A percentile compares a stretch with the other conserved stretches of the same genome.
phyloP scores from a whole-genome alignment of 2,888 invertebrate species.

The Drosophila parthenogenetica region DNA sequence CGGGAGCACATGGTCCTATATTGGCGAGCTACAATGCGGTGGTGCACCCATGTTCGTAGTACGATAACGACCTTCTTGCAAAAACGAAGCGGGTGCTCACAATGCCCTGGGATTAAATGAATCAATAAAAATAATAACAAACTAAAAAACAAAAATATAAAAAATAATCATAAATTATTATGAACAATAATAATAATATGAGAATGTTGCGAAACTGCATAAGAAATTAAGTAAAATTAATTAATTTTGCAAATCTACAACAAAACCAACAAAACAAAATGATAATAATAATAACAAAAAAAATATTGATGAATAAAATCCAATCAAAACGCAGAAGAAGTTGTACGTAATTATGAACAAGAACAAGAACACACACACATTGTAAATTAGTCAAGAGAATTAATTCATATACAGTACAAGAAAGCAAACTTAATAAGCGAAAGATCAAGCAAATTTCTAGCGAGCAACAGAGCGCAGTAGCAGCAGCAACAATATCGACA shows the following conservation, averaged over 20 bases:
- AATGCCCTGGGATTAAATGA: slow-evolving; percentile 86
- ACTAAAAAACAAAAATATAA: slow-evolving; percentile 40
- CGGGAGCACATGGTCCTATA: slow-evolving; percentile 89
- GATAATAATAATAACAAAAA: slow-evolving; percentile 51
- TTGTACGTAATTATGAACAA: slow-evolving; percentile 83
- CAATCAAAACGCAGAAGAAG: slow-evolving; percentile 80
- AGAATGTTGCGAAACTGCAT: slow-evolving; percentile 73
- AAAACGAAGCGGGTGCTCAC: slow-evolving; percentile 92
- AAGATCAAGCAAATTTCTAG: slow-evolving; percentile 65
- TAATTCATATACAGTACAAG: slow-evolving; percentile 49
- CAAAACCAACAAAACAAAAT: slow-evolving; percentile 36
- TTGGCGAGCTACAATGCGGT: slow-evolving; percentile 91
- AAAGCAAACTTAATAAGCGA: slow-evolving; percentile 47
- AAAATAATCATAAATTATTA: slow-evolving; percentile 72
- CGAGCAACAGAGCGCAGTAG: slow-evolving; percentile 35
- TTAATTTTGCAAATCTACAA: slow-evolving; percentile 62
- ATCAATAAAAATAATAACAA: slow-evolving; percentile 71
- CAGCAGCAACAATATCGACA: slow-evolving; percentile 18
- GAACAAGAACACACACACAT: slow-evolving; percentile 79
- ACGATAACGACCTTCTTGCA: slow-evolving; percentile 88
- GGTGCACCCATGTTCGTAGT: slow-evolving; percentile 94
- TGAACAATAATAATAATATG: slow-evolving; percentile 45
- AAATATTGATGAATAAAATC: slow-evolving; percentile 77
- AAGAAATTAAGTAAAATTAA: slow-evolving; percentile 74
- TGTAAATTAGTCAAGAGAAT: slow-evolving; percentile 76